Evolutionary conservation across 2,888 invertebrate species (phyloP).

Genomic region (Apantesis nais): DNA sequence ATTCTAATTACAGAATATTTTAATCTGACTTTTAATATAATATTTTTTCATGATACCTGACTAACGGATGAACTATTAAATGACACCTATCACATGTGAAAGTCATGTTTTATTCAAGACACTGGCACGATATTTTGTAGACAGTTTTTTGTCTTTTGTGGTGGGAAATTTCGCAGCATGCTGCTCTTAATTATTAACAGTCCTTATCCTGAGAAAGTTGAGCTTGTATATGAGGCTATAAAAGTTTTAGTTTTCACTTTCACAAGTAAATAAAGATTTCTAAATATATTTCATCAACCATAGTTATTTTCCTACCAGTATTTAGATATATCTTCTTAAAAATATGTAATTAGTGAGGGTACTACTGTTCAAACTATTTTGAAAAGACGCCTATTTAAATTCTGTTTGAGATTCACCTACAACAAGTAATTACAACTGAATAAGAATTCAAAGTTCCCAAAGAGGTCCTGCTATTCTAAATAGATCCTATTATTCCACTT

Average conservation of each 20-base stretch:
- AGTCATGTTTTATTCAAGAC: neutral
- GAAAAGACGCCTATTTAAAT: neutral
- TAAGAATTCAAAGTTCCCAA: neutral
- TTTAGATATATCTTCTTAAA: neutral
- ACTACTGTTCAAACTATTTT: neutral
- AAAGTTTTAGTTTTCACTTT: conserved; percentile 1
- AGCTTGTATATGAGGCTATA: conserved; percentile 4
- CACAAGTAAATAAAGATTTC: neutral
- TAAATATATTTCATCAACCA: neutral
- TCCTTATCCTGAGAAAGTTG: neutral
- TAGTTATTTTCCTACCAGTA: neutral
- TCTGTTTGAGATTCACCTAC: neutral
- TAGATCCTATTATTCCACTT: neutral
- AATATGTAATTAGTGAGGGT: neutral
- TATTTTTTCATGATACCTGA: neutral
- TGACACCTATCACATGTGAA: neutral
- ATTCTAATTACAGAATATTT: too few relatives aligned
- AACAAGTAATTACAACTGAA: neutral
- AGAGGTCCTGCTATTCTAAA: neutral
- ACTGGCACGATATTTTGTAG: neutral
- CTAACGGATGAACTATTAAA: neutral
- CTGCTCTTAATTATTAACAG: neutral
- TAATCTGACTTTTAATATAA: too few relatives aligned
- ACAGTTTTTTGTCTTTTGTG: neutral
- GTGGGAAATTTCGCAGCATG: conserved; percentile 2